Evolutionary conservation across 2,113 vertebrate genomes (phyloP), one percentile per base, ranked within the genome.

Genomic region (Garra rufa): DNA sequence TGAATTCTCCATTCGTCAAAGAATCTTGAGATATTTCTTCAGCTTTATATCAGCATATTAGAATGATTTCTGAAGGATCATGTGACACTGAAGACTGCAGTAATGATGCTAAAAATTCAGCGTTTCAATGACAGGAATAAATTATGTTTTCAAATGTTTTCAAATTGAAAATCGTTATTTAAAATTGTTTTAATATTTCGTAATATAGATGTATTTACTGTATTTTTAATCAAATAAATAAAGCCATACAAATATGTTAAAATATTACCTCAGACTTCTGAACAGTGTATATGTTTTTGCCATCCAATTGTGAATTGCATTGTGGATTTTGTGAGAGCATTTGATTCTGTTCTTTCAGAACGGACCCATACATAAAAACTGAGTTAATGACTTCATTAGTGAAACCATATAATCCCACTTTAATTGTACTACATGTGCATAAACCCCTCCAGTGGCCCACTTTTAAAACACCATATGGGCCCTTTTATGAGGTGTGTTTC

Each of bases 401-500:
- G 24, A 26, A 61, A 26, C 24, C 59, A 57, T 26, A 61, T 26
- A 61, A 61, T 26, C 11, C 4, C 24, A 14, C 24, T 26, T 61
- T 65, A 30, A 65, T 34, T 65, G 61, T 34, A 65, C 28, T 17
- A 30, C 26, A 17, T 65, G 63, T 19, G 14, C 28, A n/a, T 9
- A 21, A 9, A 13, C 19, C 11, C 34, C 6, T 69, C 65, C 13
- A 10, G 6, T 48, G 43, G 70, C 43, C 46, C 70, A 73, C 41
- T 73, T 73, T 46, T 43, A 44, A 46, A 26, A 44, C 70, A 43
- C 70, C 70, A 73, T 73, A 73, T 73, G 43, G 11, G 38, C n/a
- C 43, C 43, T 6, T 74, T 74, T 74, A n/a, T 48, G 70, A 74
- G 34, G 44, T 75, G 74, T 76, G 74, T 52, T 46, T 30, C 7